phyloP scores from a whole-genome alignment of 1,140 invertebrate species.

The Hyles vespertilio region DNA sequence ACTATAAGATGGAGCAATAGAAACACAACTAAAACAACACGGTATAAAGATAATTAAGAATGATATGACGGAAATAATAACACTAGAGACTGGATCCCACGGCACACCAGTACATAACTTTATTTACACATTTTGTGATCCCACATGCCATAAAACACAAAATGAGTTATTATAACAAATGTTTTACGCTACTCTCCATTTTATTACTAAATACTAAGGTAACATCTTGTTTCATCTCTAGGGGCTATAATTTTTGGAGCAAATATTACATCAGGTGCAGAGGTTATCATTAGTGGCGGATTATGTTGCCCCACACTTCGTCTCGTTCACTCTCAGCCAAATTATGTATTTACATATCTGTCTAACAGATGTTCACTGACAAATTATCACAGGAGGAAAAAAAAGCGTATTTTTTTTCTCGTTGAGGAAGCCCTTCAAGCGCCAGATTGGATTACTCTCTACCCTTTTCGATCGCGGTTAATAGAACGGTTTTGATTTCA shows the following conservation, averaged over 20 bases:
- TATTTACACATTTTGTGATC: neutral
- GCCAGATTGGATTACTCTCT: slow-evolving; percentile 25
- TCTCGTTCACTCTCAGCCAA: slow-evolving; percentile 25
- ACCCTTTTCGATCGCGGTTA: slow-evolving; percentile 19
- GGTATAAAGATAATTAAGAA: too few relatives aligned
- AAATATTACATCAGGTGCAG: slow-evolving; percentile 57
- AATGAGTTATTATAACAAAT: too few relatives aligned
- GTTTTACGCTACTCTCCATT: neutral
- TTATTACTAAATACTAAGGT: slow-evolving; percentile 17
- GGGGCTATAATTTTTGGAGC: slow-evolving; percentile 44
- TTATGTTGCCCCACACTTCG: slow-evolving; percentile 41
- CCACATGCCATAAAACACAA: neutral
- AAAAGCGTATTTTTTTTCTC: slow-evolving; percentile 20
- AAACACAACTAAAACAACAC: too few relatives aligned
- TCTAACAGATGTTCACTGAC: slow-evolving; percentile 25
- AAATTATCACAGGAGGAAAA: slow-evolving; percentile 25
- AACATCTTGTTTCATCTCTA: slow-evolving; percentile 33
- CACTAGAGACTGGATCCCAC: too few relatives aligned
- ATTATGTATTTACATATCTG: slow-evolving; percentile 15
- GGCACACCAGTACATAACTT: too few relatives aligned
- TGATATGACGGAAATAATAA: too few relatives aligned
- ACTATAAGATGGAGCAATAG: too few relatives aligned
- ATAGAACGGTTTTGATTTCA: slow-evolving; percentile 4
- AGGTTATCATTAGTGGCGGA: slow-evolving; percentile 57
- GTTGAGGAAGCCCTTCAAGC: slow-evolving; percentile 30